phyloP scores from a whole-genome alignment of 2,797 vertebrate species.

The Danio albolineatus region DNA sequence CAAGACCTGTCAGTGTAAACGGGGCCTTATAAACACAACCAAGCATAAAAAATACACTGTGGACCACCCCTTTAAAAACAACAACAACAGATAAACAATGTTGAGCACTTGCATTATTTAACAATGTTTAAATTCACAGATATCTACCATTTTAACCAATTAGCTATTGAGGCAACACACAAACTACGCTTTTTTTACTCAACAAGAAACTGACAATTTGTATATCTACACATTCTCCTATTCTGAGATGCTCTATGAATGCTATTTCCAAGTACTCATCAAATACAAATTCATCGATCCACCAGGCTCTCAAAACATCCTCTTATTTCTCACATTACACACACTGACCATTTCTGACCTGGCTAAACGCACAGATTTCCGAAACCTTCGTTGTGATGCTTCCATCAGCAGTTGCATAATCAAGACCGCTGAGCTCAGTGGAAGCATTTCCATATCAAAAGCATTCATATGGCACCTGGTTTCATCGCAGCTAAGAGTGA shows the following conservation, averaged over 20 bases:
- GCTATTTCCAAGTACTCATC: neutral
- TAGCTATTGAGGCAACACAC: neutral
- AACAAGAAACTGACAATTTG: neutral
- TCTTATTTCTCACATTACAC: slow-evolving; percentile 2
- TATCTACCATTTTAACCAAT: no score
- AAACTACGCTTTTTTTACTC: no score
- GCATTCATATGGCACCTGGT: slow-evolving; percentile 2
- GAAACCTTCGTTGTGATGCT: slow-evolving; percentile 2
- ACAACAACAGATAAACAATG: no score
- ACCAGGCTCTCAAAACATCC: neutral
- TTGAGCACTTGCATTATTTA: no score
- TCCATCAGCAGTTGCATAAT: slow-evolving; percentile 25
- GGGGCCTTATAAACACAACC: no score
- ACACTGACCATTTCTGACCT: neutral
- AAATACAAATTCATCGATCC: neutral
- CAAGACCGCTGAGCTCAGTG: slow-evolving; percentile 17
- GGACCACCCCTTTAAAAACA: no score
- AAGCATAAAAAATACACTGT: no score
- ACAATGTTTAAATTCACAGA: no score
- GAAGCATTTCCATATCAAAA: slow-evolving; percentile 14
- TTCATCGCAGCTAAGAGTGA: neutral
- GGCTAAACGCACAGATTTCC: slow-evolving; percentile 16
- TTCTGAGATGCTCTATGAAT: neutral
- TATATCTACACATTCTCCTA: neutral
- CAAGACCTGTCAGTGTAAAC: no score